Evolutionary conservation across 2,888 invertebrate genomes (phyloP), one percentile per base, ranked within the genome.

Genomic region (Dione juno): DNA sequence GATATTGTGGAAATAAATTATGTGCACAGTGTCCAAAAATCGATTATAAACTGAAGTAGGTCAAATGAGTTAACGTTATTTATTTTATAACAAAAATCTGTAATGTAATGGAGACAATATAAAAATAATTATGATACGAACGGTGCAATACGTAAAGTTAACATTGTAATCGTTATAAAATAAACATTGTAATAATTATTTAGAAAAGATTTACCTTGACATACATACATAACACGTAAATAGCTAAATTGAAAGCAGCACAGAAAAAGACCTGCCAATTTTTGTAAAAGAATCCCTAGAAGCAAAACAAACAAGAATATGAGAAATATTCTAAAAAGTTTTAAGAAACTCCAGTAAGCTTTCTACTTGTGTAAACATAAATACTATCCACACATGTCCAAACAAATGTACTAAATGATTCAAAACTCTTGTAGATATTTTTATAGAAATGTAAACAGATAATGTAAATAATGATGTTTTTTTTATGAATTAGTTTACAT

Each of bases 271-370:
- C 45, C 7, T 61, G 11, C 13, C 14, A 48, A 16, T 48, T 45
- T 50, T 45, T 57, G 41, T 65, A 61, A 57, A 54, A 43, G 57
- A 41, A 64, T 52, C 64, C 52, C 37, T 64, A 8, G 13, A 9
- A 64, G 64, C 48, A 48, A 64, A 64, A 61, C 28, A 61, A 52
- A 64, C 64, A 64, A 64, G 52, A 50, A 64, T 40, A 52, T 64
- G 64, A 52, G 40, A 37, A 40, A 64, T 16, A 64, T 40, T 48
- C 19, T 37, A 37, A 64, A 64, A 64, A 40, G 37, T 64, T 52
- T 50, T 21, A 52, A 52, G 50, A 64, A 64, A 64, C 50, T 64
- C 19, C 13, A 37, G 40, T 14, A 40, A 50, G 50, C 37, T 52
- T 19, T 50, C 37, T 61, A 14, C 19, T 61, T 28, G 21, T 64